Conservation (phyloP, 2,797 vertebrate genomes). For the Sylvilagus floridanus region DNA sequence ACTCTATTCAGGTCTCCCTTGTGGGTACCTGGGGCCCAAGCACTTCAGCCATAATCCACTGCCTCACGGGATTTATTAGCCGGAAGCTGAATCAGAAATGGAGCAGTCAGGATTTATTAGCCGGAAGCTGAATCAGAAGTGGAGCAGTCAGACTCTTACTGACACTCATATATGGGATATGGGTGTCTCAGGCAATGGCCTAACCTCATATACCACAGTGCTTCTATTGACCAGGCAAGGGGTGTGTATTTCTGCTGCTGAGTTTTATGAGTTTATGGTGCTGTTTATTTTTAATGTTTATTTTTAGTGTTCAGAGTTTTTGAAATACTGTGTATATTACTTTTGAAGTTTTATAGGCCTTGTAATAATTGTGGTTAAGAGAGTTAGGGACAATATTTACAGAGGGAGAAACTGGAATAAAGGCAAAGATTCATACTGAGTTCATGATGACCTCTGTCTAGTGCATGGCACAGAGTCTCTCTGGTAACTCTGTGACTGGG, state of each 20-base stretch:
- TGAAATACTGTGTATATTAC: neutral
- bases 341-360: neutral
- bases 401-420: slow-evolving; percentile 29
- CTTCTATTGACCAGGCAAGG: too few relatives aligned
- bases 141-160: too few relatives aligned
- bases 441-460: neutral
- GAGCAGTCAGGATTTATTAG: too few relatives aligned
- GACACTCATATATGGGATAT: too few relatives aligned
- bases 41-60: too few relatives aligned
- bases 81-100: too few relatives aligned
- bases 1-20: too few relatives aligned
- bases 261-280: neutral
- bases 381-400: neutral
- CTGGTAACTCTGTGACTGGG: neutral
- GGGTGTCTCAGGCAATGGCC: too few relatives aligned
- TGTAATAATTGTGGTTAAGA: neutral
- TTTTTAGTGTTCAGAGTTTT: neutral
- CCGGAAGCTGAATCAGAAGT: too few relatives aligned
- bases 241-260: neutral
- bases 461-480: neutral
- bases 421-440: neutral
- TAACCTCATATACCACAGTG: too few relatives aligned
- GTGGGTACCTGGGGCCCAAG: too few relatives aligned
- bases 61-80: too few relatives aligned
- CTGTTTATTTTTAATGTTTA: slow-evolving; percentile 27